Evolutionary conservation across 2,113 vertebrate species (phyloP).

Genomic region (Salminus brasiliensis): DNA sequence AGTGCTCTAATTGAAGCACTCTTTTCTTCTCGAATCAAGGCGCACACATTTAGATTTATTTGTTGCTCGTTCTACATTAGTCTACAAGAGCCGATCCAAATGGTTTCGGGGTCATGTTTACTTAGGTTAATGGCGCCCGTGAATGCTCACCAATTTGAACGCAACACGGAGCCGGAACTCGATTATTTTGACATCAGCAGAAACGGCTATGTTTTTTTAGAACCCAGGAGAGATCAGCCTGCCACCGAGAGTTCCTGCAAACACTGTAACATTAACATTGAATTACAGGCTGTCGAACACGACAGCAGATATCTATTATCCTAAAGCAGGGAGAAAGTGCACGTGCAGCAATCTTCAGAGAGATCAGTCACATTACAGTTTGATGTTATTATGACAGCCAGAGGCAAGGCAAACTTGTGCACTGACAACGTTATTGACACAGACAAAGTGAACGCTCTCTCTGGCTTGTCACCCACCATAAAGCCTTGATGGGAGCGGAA

Average conservation of each 20-base stretch:
- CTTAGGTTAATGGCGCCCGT: slow-evolving; percentile 47
- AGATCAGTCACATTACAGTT: slow-evolving; percentile 42
- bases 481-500: slow-evolving; percentile 25
- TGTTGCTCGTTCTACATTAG: slow-evolving; percentile 33
- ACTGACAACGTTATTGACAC: slow-evolving; percentile 48
- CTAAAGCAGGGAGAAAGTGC: slow-evolving; percentile 43
- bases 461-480: slow-evolving; percentile 23
- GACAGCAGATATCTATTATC: slow-evolving; percentile 42
- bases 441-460: slow-evolving; percentile 40
- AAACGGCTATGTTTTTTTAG: slow-evolving; percentile 23
- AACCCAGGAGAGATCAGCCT: slow-evolving; percentile 26
- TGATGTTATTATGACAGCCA: slow-evolving; percentile 52
- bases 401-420: slow-evolving; percentile 46
- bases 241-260: slow-evolving; percentile 10
- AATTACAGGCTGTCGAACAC: slow-evolving; percentile 48
- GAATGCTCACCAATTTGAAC: slow-evolving; percentile 27
- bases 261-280: slow-evolving; percentile 49
- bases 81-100: slow-evolving; percentile 44
- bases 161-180: background rate
- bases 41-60: slow-evolving; percentile 40
- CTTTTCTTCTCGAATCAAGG: slow-evolving; percentile 40
- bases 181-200: background rate
- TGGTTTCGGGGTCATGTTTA: slow-evolving; percentile 50
- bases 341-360: slow-evolving; percentile 41
- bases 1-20: slow-evolving; percentile 56